Evolutionary conservation across 2,888 invertebrate genomes (phyloP).

Genomic region (Heliconius cydno): DNA sequence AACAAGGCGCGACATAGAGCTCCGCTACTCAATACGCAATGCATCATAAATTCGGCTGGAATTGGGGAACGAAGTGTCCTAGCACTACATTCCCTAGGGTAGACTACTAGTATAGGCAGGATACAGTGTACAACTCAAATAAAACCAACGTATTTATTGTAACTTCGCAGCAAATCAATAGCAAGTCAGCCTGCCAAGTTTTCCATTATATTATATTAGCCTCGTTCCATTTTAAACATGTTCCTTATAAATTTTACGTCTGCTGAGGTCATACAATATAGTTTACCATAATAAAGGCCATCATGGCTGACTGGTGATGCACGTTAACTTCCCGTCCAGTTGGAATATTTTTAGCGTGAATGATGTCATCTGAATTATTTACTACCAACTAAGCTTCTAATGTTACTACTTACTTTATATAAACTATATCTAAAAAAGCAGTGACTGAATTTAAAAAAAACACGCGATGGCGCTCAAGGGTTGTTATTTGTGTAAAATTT

Average conservation of each 20-base stretch:
- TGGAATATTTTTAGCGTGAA: constrained; percentile 53
- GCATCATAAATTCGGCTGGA: background rate
- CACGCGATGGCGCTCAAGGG: background rate
- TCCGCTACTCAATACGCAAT: background rate
- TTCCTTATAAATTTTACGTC: constrained; percentile 15
- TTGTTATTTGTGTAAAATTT: background rate
- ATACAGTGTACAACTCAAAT: background rate
- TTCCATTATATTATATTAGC: constrained; percentile 10
- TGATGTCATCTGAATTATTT: constrained; percentile 58
- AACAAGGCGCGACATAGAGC: background rate
- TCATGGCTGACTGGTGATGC: constrained; percentile 31
- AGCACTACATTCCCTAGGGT: background rate
- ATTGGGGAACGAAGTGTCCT: background rate
- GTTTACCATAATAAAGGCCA: constrained; percentile 24
- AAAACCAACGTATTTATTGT: background rate
- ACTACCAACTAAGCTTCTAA: background rate
- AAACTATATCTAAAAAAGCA: background rate
- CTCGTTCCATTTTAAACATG: background rate
- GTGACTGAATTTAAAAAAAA: background rate
- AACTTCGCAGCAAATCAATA: background rate
- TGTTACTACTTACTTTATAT: background rate
- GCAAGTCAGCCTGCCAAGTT: constrained; percentile 5
- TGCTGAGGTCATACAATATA: constrained; percentile 9
- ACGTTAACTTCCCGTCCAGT: constrained; percentile 52
- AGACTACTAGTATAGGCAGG: background rate